Conservation (phyloP, 2,888 invertebrate genomes). For the Tortricodes alternella region DNA sequence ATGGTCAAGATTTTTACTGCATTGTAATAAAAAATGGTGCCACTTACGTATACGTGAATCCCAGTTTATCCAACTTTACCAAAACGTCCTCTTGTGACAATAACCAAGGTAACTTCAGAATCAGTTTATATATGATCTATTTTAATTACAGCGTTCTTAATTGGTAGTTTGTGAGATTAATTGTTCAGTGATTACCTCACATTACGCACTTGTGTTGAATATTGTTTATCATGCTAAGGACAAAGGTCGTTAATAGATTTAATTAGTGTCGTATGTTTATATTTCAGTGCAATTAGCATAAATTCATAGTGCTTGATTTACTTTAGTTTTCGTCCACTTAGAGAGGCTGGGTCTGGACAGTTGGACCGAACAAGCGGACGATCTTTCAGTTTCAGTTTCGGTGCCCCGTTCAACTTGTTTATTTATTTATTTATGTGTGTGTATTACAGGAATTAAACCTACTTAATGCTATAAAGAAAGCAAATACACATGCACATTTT, state of each 20-base stretch:
- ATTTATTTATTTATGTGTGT: no score
- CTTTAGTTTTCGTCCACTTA: no score
- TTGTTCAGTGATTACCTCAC: not conserved
- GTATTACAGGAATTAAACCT: no score
- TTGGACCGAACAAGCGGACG: no score
- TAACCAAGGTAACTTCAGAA: not conserved
- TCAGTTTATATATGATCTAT: slow-evolving; percentile 7
- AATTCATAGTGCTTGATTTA: not conserved
- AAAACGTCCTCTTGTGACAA: not conserved
- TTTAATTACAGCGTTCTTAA: slow-evolving; percentile 3
- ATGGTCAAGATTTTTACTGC: no score
- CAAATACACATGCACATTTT: no score
- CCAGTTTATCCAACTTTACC: not conserved
- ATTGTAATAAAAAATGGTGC: no score
- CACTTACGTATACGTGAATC: no score
- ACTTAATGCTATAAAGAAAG: no score
- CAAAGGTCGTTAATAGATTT: not conserved
- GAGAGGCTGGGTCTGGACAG: no score
- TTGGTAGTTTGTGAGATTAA: slow-evolving; percentile 8
- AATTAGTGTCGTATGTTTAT: not conserved
- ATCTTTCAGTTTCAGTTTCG: no score
- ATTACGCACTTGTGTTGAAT: not conserved
- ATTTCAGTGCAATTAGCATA: not conserved
- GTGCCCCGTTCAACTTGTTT: no score
- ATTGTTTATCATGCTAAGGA: not conserved